Evolutionary conservation across 1,140 invertebrate species (phyloP), one percentile per base, ranked within the genome.

Genomic region (Pseudachorutes palmiensis): DNA sequence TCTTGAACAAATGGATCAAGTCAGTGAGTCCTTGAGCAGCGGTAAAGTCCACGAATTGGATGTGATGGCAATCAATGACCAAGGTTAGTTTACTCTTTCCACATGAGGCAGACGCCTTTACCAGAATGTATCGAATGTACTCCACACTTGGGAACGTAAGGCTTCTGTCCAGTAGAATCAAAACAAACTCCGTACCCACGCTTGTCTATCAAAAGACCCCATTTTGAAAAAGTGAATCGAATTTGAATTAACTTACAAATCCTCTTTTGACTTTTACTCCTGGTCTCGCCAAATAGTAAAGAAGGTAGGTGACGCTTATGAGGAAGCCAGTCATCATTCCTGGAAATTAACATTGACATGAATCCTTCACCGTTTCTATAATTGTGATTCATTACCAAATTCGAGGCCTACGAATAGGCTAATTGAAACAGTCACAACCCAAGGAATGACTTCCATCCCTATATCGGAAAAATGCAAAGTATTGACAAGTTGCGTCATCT

Each of bases 131-230:
- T 64, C 88, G 82, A 28, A 94, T 84, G 78, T 92, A 92, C 76
- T 93, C 91, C 49, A 91, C 88, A 0, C 89, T 90, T 1, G 91
- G 91, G 78, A 93, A 94, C 71, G 91, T 89, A 0, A 94, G 79
- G 73, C 90, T 91, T 57, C 90, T 83, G 77, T 91, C 88, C 12
- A 90, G 88, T 0, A 88, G 89, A 48, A 94, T 79, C 79, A 92
- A 85, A 29, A 92, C 77, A 76, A 90, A 91, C 70, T 89, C 84
- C 22, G 84, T 82, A 31, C 85, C 86, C n/a, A 78, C 79, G 55
- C 79, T 78, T 65, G 84, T 87, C 84, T 89, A 79, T n/a, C 80
- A 80, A 75, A 71, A 55, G 9, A 61, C 14, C 16, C 16, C 3
- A 32, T n/a, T 55, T 55, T 26, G 51, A 26, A 24, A 55, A 55